Percentiles rank a stretch among this genome's conserved stretches.
These are phyloP conservation scores for Etheostoma cragini DNA, from an alignment of 2,113 vertebrate genomes.

Conservation along the genomic window DNA sequence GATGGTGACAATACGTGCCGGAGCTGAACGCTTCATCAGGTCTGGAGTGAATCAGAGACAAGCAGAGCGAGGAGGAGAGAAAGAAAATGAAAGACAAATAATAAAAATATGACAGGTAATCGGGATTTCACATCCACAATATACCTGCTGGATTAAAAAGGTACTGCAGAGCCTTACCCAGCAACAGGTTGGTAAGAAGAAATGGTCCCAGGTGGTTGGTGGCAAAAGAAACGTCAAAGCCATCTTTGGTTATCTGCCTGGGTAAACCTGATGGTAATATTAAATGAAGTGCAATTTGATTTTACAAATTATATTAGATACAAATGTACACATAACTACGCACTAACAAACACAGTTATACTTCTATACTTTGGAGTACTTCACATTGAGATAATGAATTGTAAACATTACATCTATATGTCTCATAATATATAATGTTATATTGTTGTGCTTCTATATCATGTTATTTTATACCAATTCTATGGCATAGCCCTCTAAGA, in stretches of 20 bases:
- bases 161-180: constrained; percentile 80
- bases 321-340: neutral
- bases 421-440: no score
- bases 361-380: neutral
- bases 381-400: neutral
- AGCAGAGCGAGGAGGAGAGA: neutral
- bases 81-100: neutral
- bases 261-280: constrained; percentile 81
- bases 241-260: constrained; percentile 81
- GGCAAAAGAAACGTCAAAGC: constrained; percentile 85
- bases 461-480: no score
- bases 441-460: no score
- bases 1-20: constrained; percentile 86
- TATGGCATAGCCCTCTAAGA: no score
- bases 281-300: neutral
- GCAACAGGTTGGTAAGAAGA: constrained; percentile 90
- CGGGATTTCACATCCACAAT: neutral
- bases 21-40: constrained; percentile 83
- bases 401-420: neutral
- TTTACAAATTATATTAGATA: neutral
- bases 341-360: neutral
- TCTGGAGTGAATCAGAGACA: constrained; percentile 70
- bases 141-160: neutral
- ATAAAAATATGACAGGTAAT: neutral
- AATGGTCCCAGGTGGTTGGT: constrained; percentile 91